Evolutionary conservation across 2,888 invertebrate species (phyloP), one percentile per base, ranked within the genome.

Genomic region (Leucophenga montana): DNA sequence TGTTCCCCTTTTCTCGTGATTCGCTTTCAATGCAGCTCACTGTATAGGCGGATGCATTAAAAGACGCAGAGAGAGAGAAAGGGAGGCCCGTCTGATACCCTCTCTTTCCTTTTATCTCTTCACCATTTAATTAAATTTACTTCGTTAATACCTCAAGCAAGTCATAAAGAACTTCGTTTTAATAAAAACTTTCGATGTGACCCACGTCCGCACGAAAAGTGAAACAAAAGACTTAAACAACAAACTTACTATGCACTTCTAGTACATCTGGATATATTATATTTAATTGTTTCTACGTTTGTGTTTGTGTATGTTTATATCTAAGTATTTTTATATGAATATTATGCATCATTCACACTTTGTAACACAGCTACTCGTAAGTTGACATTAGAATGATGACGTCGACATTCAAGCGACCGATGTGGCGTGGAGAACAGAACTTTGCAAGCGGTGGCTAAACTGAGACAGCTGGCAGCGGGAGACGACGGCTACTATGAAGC

Each of bases 141-240:
- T 27, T 3, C 27, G 27, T 27, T 27, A 3, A 27, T 4, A 3
- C 27, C 27, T 27, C 27, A 27, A 27, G 27, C 27, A 27, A 27
- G 4, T 4, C 27, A 27, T 27, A 27, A 27, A 27, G 2, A 27
- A 3, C 27, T 27, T 3, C 27, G 27, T 4, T 27, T 3, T 27
- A 27, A 27, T 4, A 27, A 27, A 27, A 27, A 57, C 20, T 20
- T 20, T 56, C 14, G 14, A 20, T 1, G 27, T 8, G 33, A 57
- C n/a, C 27, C 57, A 8, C 18, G 27, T 27, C 9, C 18, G 14
- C 11, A 16, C 31, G n/a, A 64, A 16, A 50, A n/a, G 16, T 18
- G 22, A 48, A 64, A 69, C 66, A 65, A 69, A 69, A 59, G 66
- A 69, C 69, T 66, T 18, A 61, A 66, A 48, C 50, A 65, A 69